Conservation (phyloP, 2,888 invertebrate genomes). For the Zaprionus obscuricornis region DNA sequence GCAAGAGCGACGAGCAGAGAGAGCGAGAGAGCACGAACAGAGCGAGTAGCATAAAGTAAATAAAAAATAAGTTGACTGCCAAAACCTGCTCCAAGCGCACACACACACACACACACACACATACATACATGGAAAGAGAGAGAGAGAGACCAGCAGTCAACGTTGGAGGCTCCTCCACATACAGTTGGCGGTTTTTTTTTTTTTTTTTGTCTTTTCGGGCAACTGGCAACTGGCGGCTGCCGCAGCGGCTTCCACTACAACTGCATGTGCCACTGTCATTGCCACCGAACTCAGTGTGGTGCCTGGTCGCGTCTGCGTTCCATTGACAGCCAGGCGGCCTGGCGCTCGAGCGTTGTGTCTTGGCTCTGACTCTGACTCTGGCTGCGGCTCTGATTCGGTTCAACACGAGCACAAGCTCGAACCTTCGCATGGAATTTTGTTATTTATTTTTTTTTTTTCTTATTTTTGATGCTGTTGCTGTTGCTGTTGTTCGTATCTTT, state of each 20-base stretch:
- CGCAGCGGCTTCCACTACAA: constrained; percentile 79
- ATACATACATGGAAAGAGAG: neutral
- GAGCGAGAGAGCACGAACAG: constrained; percentile 20
- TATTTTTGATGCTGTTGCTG: constrained; percentile 23
- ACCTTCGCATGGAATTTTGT: constrained; percentile 71
- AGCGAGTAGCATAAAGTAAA: constrained; percentile 52
- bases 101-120: constrained; percentile 10
- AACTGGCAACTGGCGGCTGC: constrained; percentile 65
- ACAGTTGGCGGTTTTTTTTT: constrained; percentile 53
- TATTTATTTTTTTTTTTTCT: constrained; percentile 18
- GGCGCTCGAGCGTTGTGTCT: constrained; percentile 53
- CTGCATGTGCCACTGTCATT: constrained; percentile 84
- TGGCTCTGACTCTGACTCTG: constrained; percentile 17
- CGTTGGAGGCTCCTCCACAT: constrained; percentile 57
- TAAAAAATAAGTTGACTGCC: constrained; percentile 42
- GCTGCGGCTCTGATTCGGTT: constrained; percentile 26
- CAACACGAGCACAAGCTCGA: constrained; percentile 47
- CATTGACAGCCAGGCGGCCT: constrained; percentile 52
- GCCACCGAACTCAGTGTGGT: constrained; percentile 84
- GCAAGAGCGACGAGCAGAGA: constrained; percentile 27
- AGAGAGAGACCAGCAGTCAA: constrained; percentile 32
- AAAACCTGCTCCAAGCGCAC: constrained; percentile 56
- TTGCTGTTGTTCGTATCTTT: constrained; percentile 18
- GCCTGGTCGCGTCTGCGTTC: constrained; percentile 72
- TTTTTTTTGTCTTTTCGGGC: constrained; percentile 42